Percentiles rank a stretch among this genome's conserved stretches.
These are phyloP conservation scores for Girardia tigrina DNA, from an alignment of 2,888 invertebrate species.

Conservation along the genomic window DNA sequence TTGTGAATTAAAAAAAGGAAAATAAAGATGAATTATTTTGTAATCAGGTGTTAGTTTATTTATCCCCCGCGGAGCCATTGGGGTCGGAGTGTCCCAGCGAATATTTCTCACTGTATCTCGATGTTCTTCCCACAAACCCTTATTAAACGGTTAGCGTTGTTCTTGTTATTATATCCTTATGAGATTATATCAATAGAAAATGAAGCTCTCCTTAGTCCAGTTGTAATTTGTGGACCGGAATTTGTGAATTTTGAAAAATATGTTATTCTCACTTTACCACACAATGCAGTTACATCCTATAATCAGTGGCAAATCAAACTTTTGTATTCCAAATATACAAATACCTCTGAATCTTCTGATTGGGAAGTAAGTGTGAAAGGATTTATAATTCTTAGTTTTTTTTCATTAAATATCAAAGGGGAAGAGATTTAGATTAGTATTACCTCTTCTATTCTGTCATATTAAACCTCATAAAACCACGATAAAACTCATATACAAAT, in stretches of 20 bases:
- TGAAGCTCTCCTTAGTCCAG: background rate
- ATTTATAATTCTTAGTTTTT: too few species aligned
- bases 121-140: slow-evolving; percentile 14
- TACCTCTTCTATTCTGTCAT: too few species aligned
- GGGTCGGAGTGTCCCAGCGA: background rate
- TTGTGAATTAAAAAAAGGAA: too few species aligned
- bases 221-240: slow-evolving; percentile 5
- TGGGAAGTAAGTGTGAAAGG: slow-evolving; percentile 10
- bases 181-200: background rate
- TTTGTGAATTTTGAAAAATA: background rate
- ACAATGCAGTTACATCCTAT: background rate
- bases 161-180: too few species aligned
- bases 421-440: too few species aligned
- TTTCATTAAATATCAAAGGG: too few species aligned
- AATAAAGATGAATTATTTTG: too few species aligned
- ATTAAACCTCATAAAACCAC: too few species aligned
- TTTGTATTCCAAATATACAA: background rate
- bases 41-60: slow-evolving; percentile 5
- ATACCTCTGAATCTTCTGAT: background rate
- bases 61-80: background rate
- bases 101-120: background rate
- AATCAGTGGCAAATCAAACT: background rate
- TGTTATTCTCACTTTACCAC: slow-evolving; percentile 4
- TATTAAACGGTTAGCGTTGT: background rate
- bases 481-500: too few species aligned